Evolutionary conservation across 2,113 vertebrate species (phyloP).

Genomic region (Ceyx cyanopectus): DNA sequence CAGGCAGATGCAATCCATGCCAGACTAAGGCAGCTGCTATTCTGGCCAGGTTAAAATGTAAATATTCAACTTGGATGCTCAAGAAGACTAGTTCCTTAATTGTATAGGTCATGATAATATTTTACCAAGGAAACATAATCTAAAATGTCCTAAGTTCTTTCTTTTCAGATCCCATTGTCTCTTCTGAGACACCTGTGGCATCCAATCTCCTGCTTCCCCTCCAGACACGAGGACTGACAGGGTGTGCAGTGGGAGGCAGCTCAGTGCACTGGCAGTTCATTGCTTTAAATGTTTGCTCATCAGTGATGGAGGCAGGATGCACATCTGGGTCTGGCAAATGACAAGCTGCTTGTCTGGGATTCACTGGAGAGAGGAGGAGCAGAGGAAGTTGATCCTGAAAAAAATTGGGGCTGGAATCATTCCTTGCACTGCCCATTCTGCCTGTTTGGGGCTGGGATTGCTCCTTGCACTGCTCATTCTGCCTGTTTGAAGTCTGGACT

Average conservation of each 20-base stretch:
- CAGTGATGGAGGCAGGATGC: background rate
- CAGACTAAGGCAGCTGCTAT: background rate
- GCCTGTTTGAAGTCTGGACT: background rate
- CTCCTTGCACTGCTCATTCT: background rate
- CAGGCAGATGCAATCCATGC: background rate
- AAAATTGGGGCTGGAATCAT: background rate
- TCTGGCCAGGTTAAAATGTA: background rate
- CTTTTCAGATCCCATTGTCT: background rate
- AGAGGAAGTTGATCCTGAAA: background rate
- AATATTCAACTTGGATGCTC: background rate
- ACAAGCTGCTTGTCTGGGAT: background rate
- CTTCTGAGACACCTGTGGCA: background rate
- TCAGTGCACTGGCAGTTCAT: background rate
- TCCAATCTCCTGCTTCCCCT: background rate
- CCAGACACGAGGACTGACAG: background rate
- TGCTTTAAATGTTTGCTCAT: background rate
- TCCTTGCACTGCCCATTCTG: background rate
- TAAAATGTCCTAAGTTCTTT: background rate
- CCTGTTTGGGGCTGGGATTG: background rate
- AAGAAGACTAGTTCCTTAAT: background rate
- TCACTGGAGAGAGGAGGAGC: background rate
- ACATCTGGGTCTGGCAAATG: background rate
- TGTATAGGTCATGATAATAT: background rate
- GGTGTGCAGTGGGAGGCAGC: background rate
- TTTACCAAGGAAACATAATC: background rate